Conservation (phyloP, 1,140 invertebrate species). For the Popillia japonica region DNA sequence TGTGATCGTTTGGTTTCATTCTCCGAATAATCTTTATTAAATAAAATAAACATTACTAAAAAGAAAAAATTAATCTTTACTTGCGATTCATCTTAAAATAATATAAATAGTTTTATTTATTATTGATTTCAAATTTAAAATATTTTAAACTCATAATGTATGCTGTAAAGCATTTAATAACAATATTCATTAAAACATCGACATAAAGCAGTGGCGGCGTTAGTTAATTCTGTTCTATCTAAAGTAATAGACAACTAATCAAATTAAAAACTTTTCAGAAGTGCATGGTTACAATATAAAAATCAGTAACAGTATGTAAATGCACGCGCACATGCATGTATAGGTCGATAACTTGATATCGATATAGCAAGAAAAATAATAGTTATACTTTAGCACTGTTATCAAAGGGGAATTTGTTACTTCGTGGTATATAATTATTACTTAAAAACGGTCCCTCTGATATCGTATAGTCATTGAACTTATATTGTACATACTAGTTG, state of each 20-base stretch:
- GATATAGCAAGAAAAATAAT: background rate
- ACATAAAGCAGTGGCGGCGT: too few relatives aligned
- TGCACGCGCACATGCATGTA: background rate
- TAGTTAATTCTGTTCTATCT: too few relatives aligned
- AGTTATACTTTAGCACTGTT: constrained; percentile 8
- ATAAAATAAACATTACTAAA: background rate
- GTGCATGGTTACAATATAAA: background rate
- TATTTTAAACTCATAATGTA: too few relatives aligned
- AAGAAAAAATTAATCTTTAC: background rate
- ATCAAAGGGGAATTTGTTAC: constrained; percentile 12
- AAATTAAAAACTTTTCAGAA: too few relatives aligned
- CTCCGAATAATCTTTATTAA: background rate
- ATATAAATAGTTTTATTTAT: too few relatives aligned
- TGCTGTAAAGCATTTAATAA: too few relatives aligned
- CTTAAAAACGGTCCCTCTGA: constrained; percentile 1
- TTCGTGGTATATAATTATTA: background rate
- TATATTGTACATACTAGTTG: background rate
- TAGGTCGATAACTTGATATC: constrained; percentile 13
- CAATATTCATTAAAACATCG: too few relatives aligned
- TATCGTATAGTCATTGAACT: constrained; percentile 21
- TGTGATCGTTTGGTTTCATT: background rate
- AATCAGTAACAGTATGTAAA: background rate
- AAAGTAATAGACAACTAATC: too few relatives aligned
- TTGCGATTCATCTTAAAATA: too few relatives aligned
- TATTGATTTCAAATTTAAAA: too few relatives aligned